These are phyloP conservation scores for Meteorus sp. DNA, from an alignment of 1,140 invertebrate genomes.

Conservation along the genomic window DNA sequence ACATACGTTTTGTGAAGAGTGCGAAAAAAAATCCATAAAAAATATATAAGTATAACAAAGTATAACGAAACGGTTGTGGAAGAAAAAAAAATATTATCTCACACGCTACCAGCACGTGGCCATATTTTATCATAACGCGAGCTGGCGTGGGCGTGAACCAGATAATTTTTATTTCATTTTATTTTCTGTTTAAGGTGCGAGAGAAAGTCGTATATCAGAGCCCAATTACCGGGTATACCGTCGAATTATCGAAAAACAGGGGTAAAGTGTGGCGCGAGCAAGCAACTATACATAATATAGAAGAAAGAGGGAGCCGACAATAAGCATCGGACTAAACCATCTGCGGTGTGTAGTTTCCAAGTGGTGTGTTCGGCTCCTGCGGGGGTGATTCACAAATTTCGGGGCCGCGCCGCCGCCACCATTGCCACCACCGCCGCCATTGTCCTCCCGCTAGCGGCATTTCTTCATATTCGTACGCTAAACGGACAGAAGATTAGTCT, in stretches of 20 bases:
- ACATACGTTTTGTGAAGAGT: too few species aligned
- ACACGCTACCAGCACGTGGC: constrained; percentile 1
- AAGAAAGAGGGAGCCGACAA: neutral
- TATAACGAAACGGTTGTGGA: too few species aligned
- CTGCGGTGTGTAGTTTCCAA: neutral
- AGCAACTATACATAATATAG: too few species aligned
- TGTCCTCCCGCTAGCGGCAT: neutral
- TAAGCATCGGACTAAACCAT: neutral
- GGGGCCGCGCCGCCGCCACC: too few species aligned
- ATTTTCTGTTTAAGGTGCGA: too few species aligned
- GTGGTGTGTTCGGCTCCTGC: neutral
- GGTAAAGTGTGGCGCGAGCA: neutral
- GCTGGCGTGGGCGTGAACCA: constrained; percentile 13
- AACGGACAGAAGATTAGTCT: neutral
- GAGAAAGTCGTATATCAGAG: constrained; percentile 19
- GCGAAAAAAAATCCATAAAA: too few species aligned
- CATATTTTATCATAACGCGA: constrained; percentile 8
- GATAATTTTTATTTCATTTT: constrained; percentile 13
- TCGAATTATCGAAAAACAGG: constrained; percentile 14
- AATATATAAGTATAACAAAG: too few species aligned
- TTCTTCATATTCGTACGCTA: neutral
- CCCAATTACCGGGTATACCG: constrained; percentile 11
- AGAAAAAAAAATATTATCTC: neutral
- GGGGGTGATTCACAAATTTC: neutral
- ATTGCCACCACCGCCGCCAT: too few species aligned